Evolutionary conservation across 1,140 invertebrate species (phyloP).

Genomic region (Anagrus nilaparvatae): DNA sequence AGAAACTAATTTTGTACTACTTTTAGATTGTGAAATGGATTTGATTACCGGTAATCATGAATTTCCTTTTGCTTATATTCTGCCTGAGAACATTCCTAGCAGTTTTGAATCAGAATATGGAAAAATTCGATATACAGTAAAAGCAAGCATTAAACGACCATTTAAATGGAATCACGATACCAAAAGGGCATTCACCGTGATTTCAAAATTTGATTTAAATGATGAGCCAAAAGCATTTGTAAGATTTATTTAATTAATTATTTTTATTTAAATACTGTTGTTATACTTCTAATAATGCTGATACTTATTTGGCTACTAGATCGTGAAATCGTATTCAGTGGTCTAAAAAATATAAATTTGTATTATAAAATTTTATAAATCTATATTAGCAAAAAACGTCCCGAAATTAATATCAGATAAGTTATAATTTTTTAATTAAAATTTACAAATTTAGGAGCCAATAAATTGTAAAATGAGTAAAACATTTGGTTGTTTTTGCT

Average conservation of each 20-base stretch:
- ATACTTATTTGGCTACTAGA: too few relatives aligned
- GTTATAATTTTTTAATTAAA: too few relatives aligned
- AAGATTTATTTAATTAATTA: too few relatives aligned
- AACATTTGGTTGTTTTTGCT: conserved; percentile 62
- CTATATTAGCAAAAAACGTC: too few relatives aligned
- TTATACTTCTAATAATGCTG: too few relatives aligned
- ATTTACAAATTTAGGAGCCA: conserved; percentile 54
- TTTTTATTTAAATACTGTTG: too few relatives aligned
- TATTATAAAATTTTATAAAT: too few relatives aligned
- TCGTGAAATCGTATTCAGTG: too few relatives aligned
- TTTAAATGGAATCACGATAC: conserved; percentile 83
- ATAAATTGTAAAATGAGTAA: conserved; percentile 54
- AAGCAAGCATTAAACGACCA: conserved; percentile 72
- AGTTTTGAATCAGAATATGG: conserved; percentile 81
- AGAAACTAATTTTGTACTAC: not conserved
- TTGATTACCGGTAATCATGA: conserved; percentile 57
- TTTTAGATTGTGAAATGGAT: conserved; percentile 54
- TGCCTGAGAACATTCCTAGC: conserved; percentile 61
- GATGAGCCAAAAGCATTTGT: conserved; percentile 49
- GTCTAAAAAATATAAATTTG: too few relatives aligned
- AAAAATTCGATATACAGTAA: conserved; percentile 68
- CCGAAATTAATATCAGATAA: too few relatives aligned
- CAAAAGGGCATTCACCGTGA: conserved; percentile 75
- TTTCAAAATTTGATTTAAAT: conserved; percentile 76
- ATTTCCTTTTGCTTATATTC: conserved; percentile 60